phyloP scores from a whole-genome alignment of 1,140 invertebrate species.

The Eriocheir sinensis region DNA sequence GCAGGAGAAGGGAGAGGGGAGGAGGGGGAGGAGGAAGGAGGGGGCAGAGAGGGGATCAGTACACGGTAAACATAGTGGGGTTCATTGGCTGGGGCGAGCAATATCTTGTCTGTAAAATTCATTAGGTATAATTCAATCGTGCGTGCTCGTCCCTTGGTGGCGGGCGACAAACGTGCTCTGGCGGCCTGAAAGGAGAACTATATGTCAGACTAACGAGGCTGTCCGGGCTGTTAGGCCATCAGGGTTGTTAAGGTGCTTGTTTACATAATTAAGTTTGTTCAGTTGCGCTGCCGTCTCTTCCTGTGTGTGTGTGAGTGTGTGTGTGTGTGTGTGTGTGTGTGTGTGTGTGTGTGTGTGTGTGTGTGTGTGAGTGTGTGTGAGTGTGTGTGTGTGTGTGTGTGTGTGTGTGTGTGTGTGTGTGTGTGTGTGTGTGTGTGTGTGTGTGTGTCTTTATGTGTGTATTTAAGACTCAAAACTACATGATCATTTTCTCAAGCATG shows the following conservation, averaged over 20 bases:
- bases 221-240: neutral
- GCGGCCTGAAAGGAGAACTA: neutral
- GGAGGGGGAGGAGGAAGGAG: neutral
- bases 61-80: neutral
- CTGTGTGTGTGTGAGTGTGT: neutral
- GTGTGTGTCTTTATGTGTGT: conserved; percentile 53
- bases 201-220: conserved; percentile 23
- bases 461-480: neutral
- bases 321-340: neutral
- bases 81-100: neutral
- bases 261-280: conserved; percentile 30
- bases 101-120: neutral
- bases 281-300: neutral
- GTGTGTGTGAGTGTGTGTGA: conserved; percentile 61
- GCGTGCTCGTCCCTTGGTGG: neutral
- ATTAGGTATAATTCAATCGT: neutral
- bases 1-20: neutral
- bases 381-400: conserved; percentile 57
- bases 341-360: conserved; percentile 64
- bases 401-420: conserved; percentile 54
- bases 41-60: neutral
- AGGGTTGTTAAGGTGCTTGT: conserved; percentile 14
- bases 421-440: conserved; percentile 42
- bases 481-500: too few relatives aligned
- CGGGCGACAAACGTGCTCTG: neutral